Percentiles rank a stretch among this genome's conserved stretches.
phyloP scores from a whole-genome alignment of 2,888 invertebrate genomes.

The Norana najaformis region DNA sequence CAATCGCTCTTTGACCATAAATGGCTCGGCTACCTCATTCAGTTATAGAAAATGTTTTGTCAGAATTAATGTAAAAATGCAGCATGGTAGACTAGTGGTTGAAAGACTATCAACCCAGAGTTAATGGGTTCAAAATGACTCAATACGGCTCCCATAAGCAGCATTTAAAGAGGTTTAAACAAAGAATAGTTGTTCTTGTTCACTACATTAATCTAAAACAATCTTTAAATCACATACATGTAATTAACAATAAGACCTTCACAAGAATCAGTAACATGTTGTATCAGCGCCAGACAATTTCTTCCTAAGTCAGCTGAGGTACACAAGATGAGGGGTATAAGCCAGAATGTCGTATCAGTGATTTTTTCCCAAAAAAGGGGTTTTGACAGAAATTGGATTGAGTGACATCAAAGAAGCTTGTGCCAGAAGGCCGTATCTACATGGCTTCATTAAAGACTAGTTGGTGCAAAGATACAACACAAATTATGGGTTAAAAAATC shows the following conservation, averaged over 20 bases:
- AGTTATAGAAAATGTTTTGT: not conserved
- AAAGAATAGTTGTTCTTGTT: no score
- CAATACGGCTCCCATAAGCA: not conserved
- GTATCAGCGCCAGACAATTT: not conserved
- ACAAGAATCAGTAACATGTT: not conserved
- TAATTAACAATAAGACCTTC: not conserved
- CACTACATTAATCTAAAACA: no score
- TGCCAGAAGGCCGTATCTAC: no score
- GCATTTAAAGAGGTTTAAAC: not conserved
- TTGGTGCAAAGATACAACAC: no score
- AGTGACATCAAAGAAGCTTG: no score
- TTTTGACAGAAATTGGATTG: no score
- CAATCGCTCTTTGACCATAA: not conserved
- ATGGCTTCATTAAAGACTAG: no score
- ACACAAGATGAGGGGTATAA: no score
- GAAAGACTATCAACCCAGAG: not conserved
- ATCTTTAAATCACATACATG: not conserved
- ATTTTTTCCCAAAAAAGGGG: no score
- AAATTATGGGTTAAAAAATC: no score
- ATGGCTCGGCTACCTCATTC: not conserved
- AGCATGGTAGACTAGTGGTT: not conserved
- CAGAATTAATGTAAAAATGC: not conserved
- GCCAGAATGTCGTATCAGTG: no score
- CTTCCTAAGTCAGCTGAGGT: not conserved
- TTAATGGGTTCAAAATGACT: not conserved